These are phyloP conservation scores for Gymnocypris eckloni DNA, from an alignment of 2,797 vertebrate genomes.

Conservation along the genomic window DNA sequence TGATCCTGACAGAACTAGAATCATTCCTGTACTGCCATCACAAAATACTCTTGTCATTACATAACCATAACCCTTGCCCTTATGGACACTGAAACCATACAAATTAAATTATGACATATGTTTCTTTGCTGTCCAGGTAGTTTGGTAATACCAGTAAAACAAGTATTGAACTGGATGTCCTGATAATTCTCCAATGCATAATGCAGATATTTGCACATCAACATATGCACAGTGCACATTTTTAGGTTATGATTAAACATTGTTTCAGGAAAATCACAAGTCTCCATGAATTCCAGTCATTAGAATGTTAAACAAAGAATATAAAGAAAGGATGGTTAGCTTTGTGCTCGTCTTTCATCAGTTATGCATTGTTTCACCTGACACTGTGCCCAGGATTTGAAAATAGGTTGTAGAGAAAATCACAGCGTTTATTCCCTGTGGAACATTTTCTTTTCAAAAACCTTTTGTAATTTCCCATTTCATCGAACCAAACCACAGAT, in stretches of 20 bases:
- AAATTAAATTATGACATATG: too few species aligned
- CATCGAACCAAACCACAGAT: slow-evolving; percentile 53
- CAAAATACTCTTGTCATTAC: not conserved
- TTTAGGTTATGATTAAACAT: not conserved
- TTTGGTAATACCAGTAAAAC: not conserved
- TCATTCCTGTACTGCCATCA: not conserved
- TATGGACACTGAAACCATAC: not conserved
- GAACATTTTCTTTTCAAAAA: slow-evolving; percentile 52
- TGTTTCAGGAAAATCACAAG: not conserved
- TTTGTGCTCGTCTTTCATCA: slow-evolving; percentile 39
- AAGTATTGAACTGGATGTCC: not conserved
- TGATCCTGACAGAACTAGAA: not conserved
- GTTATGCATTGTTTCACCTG: slow-evolving; percentile 23
- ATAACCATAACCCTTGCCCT: not conserved
- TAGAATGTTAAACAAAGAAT: slow-evolving; percentile 1
- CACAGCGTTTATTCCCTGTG: slow-evolving; percentile 47
- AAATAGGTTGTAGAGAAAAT: slow-evolving; percentile 37
- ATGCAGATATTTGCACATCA: not conserved
- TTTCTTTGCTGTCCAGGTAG: not conserved
- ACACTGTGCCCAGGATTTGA: slow-evolving; percentile 20
- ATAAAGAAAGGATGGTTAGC: not conserved
- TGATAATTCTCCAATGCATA: not conserved
- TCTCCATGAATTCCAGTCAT: not conserved
- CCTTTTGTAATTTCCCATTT: slow-evolving; percentile 52
- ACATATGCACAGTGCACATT: not conserved